Evolutionary conservation across 2,797 vertebrate genomes (phyloP), one percentile per base, ranked within the genome.

Genomic region (Chelonia mydas): DNA sequence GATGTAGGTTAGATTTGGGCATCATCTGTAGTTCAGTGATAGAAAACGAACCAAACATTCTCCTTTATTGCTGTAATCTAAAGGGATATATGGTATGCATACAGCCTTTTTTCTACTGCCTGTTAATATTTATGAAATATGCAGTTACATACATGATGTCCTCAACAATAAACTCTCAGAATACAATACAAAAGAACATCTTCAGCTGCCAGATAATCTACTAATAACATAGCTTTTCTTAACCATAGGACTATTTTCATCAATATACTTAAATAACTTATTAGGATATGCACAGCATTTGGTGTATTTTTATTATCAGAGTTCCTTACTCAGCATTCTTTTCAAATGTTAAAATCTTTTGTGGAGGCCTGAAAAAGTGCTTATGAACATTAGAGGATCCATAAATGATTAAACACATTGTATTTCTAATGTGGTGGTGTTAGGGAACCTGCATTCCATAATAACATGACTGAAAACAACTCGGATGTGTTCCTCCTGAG

Each of bases 51-150:
- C 54, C 84, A 86, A 51, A n/a, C 93, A 84, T 88, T 51, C 45
- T 92, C 55, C 86, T 91, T 95, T 33, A 95, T 25, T 89, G 74
- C 54, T 90, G 65, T 81, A 90, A 74, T 45, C 65, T 72, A 81
- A 84, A 90, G 89, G 92, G 65, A 86, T 93, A 50, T 5, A 28
- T 23, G 50, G 79, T 41, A 25, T 53, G 5, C 47, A 11, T 47
- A 28, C 9, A 76, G 45, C 25, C 11, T 7, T 47, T 74, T 28
- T 97, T 95, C 78, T 83, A 15, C 37, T 61, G 68, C 50, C 81
- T 11, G 41, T 79, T 31, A 90, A 47, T 49, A 57, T 89, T 85
- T 85, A 47, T 87, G 81, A 95, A 93, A 95, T 21, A 41, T 33
- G 72, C 19, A 49, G 5, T 33, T 33, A 33, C 16, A 5, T 83